A percentile compares a stretch with the other conserved stretches of the same genome.
These are phyloP conservation scores for Papilio polytes DNA, from an alignment of 1,140 invertebrate species.

Conservation along the genomic window DNA sequence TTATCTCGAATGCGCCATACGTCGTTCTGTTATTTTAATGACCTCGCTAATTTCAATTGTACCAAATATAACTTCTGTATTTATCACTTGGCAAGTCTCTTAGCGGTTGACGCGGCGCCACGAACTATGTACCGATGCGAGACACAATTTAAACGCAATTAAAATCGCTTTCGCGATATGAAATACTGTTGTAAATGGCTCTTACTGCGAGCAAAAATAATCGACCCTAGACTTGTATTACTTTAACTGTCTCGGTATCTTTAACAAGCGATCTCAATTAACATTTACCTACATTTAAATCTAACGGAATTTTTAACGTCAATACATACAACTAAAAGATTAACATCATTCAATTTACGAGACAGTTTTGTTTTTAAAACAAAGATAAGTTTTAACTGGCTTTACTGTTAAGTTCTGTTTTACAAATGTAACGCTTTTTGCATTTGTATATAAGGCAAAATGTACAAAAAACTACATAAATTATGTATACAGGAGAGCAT, in stretches of 20 bases:
- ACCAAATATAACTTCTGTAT: constrained; percentile 79
- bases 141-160: constrained; percentile 75
- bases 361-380: too few relatives aligned
- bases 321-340: not conserved
- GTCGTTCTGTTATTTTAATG: constrained; percentile 73
- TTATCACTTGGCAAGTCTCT: constrained; percentile 78
- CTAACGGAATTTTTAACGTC: not conserved
- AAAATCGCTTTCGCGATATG: constrained; percentile 55
- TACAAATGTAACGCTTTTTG: not conserved
- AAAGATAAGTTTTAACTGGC: too few relatives aligned
- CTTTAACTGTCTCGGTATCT: not conserved
- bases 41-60: constrained; percentile 80
- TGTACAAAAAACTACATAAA: too few relatives aligned
- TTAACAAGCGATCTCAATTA: not conserved
- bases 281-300: not conserved
- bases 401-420: not conserved
- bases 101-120: constrained; percentile 47
- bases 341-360: not conserved
- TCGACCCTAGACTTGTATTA: constrained; percentile 7
- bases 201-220: constrained; percentile 19
- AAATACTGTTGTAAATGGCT: constrained; percentile 42
- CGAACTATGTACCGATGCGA: constrained; percentile 47
- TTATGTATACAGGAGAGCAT: too few relatives aligned
- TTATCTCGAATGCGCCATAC: constrained; percentile 69
- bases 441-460: too few relatives aligned